Base-by-base conservation (phyloP, 2,797 vertebrate genomes). In the Enteromius thamalakanensis region DNA sequence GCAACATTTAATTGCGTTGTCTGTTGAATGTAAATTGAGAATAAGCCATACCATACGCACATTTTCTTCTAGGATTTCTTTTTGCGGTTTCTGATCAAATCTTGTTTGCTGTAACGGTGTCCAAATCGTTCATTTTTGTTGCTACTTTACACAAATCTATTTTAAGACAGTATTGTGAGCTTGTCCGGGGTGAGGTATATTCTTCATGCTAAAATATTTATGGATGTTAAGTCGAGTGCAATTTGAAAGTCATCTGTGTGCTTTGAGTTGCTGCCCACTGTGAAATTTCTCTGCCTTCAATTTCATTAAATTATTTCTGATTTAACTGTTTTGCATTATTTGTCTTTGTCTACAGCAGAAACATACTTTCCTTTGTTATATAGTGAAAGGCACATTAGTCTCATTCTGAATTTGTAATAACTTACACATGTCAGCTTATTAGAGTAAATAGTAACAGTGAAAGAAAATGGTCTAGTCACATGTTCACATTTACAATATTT, bases 41-140 rank as follows among this genome's bases (percentile, higher is more conserved):
- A 76, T 19, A 93, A 95, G 94, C 93, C 94, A 94, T 94, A 93
- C 89, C 90, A 88, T 88, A 91, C 88, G 87, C 91, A 90, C 85
- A 87, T 77, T 67, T 23, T 80, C 86, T 88, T 68, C 6, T 85
- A 88, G 91, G 91, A 88, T 87, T 92, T 74, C n/a, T 62, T 91
- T 76, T 80, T 65, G 26, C 71, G 51, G 34, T 49, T 71, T 80
- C 26, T 53, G 29, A 84, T 76, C 64, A 69, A 60, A 32, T 84
- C 58, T 80, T 21, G 14, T 76, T 79, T 81, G n/a, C 76, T 6
- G 9, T 49, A 51, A 37, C 5, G 21, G 21, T 1, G 29, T 83
- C 55, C 14, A 3, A 62, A 75, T 53, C 49, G 74, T 75, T 34
- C 64, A 8, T 37, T 79, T 82, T 29, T 86, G 80, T 85, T 85